Percentiles rank a stretch among this genome's conserved stretches.
phyloP scores from a whole-genome alignment of 1,140 invertebrate genomes.

The Cepaea nemoralis region DNA sequence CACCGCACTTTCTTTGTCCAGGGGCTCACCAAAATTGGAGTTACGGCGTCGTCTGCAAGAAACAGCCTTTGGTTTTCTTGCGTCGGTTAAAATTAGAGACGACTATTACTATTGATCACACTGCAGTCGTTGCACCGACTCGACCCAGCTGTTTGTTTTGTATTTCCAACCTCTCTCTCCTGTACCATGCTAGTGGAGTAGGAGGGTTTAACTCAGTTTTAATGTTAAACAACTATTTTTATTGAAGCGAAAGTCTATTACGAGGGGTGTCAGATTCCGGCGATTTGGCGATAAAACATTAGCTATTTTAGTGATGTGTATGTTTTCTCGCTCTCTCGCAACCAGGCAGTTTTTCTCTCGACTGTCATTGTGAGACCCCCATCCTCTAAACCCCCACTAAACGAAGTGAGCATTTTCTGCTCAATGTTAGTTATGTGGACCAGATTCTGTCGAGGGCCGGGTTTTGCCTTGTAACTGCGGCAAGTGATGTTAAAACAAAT shows the following conservation, averaged over 20 bases:
- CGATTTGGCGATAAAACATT: background rate
- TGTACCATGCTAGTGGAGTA: background rate
- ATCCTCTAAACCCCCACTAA: background rate
- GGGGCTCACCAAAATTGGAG: background rate
- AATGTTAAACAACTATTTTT: background rate
- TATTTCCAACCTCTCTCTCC: background rate
- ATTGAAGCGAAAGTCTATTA: background rate
- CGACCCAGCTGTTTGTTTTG: background rate
- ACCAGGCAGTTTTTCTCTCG: background rate
- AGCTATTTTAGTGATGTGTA: background rate
- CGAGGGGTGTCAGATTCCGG: background rate
- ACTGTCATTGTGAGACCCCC: no score
- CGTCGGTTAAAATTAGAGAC: background rate
- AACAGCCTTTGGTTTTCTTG: background rate
- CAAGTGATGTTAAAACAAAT: background rate
- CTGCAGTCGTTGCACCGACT: background rate
- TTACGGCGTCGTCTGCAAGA: background rate
- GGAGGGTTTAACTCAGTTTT: background rate
- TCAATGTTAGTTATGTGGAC: background rate
- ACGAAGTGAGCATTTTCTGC: background rate
- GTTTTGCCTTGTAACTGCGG: background rate
- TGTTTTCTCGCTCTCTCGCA: background rate
- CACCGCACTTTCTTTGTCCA: background rate
- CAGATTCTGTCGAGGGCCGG: background rate
- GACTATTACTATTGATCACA: slow-evolving; percentile 2